Evolutionary conservation across 2,113 vertebrate genomes (phyloP), one percentile per base, ranked within the genome.

Genomic region (Fulica atra): DNA sequence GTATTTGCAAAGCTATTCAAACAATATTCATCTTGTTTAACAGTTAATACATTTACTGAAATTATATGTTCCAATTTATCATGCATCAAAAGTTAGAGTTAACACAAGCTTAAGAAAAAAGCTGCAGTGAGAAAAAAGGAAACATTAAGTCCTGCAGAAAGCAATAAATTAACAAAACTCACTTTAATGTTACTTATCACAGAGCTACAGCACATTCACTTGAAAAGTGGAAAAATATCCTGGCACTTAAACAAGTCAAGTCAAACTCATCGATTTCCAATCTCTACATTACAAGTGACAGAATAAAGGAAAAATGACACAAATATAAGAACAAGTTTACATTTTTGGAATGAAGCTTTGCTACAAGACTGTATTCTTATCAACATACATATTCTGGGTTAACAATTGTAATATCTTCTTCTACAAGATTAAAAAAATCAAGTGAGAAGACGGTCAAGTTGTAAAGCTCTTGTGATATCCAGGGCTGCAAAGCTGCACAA

Each of bases 161-260:
- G 42, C 10, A 80, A 82, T 73, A 91, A 81, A 96, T 92, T 88
- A 90, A 78, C 13, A 85, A 90, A 84, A 74, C 28, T 16, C 4
- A 6, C 64, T 96, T 86, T 90, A 80, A 94, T 92, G 53, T 79
- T 83, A 88, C 88, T 88, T 95, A 94, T 95, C 93, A 84, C 48
- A 79, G 53, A 93, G 78, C 73, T 79, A 79, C 83, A 95, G 76
- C 83, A 88, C 65, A 57, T 76, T 74, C 80, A 80, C 56, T 94
- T 87, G 56, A 79, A 33, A 81, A 90, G 48, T 72, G 61, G 72
- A 44, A 81, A 95, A 95, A 86, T 78, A 93, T 68, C 72, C 63
- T 84, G 88, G 72, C 80, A 95, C 72, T 92, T 81, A 23, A 73
- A 40, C 46, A 93, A 85, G 53, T 8, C 8, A 7, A 94, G 44